Percentiles rank a stretch among this genome's conserved stretches.
Evolutionary conservation across 2,888 invertebrate species (phyloP).

Genomic region (Mesodorylaimus sp.): DNA sequence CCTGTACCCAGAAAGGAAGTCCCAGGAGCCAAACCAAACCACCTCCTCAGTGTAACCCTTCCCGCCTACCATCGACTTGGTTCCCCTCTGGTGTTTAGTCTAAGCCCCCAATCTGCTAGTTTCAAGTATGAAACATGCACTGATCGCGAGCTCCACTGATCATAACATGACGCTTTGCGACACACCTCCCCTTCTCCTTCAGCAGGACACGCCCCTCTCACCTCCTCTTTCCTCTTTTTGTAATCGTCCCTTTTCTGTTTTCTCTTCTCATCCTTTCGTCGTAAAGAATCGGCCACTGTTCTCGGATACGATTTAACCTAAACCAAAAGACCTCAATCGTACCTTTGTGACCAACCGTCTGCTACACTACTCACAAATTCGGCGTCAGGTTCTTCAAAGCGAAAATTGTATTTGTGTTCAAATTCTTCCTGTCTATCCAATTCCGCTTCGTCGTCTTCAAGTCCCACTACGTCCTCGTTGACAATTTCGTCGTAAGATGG

Average conservation of each 20-base stretch:
- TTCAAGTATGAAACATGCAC: no score
- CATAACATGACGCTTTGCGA: no score
- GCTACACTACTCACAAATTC: slow-evolving; percentile 45
- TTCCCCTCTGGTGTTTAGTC: no score
- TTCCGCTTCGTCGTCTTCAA: slow-evolving; percentile 54
- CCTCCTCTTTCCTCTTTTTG: slow-evolving; percentile 13
- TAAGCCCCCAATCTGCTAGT: no score
- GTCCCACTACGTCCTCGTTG: slow-evolving; percentile 41
- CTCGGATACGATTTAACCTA: slow-evolving; percentile 76
- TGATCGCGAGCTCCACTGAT: no score
- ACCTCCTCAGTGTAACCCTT: no score
- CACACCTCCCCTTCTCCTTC: no score
- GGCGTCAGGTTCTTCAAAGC: slow-evolving; percentile 85
- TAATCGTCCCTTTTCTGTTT: slow-evolving; percentile 51
- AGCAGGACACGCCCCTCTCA: no score
- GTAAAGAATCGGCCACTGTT: slow-evolving; percentile 58
- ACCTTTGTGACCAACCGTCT: no score
- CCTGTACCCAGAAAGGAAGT: no score
- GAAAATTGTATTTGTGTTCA: slow-evolving; percentile 82
- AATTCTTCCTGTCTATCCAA: slow-evolving; percentile 68
- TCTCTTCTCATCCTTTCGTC: slow-evolving; percentile 58
- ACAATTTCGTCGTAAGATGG: slow-evolving; percentile 46
- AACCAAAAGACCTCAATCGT: slow-evolving; percentile 15
- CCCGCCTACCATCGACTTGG: no score
- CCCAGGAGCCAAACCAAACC: no score